These are phyloP conservation scores for Agyllia agylla DNA, from an alignment of 2,888 invertebrate genomes.

Conservation along the genomic window DNA sequence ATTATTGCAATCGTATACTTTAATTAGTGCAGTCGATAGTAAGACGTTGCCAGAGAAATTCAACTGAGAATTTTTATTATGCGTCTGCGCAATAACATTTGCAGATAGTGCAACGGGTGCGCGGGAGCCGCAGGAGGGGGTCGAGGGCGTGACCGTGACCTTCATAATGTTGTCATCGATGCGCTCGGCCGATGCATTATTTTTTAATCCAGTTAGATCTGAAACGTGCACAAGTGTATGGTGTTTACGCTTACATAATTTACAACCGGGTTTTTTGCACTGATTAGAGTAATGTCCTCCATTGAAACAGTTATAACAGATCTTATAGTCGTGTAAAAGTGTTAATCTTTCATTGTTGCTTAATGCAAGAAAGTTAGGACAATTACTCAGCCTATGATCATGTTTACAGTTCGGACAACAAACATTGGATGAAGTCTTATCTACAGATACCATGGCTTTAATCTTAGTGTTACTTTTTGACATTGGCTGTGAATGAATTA, in stretches of 20 bases:
- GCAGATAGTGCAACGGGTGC: neutral
- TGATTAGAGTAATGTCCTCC: neutral
- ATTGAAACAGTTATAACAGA: neutral
- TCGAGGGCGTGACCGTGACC: neutral
- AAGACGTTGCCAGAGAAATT: neutral
- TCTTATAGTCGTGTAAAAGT: neutral
- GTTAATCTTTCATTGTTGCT: neutral
- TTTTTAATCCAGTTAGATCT: neutral
- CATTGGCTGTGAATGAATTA: neutral
- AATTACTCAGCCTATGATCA: neutral
- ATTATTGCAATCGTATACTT: too few relatives aligned
- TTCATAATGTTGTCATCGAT: neutral
- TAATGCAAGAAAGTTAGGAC: constrained; percentile 6
- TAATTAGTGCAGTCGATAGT: neutral
- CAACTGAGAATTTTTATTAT: neutral
- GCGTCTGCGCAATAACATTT: neutral
- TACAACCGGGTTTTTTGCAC: constrained; percentile 16
- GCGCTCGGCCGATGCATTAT: neutral
- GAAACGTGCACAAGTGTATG: neutral
- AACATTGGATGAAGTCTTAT: neutral
- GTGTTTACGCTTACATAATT: constrained; percentile 18
- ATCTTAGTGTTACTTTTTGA: neutral
- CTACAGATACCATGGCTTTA: neutral
- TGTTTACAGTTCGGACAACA: constrained; percentile 11
- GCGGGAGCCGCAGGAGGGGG: neutral